Evolutionary conservation across 2,888 invertebrate species (phyloP).

Genomic region (Rhamphomyia laevipes): DNA sequence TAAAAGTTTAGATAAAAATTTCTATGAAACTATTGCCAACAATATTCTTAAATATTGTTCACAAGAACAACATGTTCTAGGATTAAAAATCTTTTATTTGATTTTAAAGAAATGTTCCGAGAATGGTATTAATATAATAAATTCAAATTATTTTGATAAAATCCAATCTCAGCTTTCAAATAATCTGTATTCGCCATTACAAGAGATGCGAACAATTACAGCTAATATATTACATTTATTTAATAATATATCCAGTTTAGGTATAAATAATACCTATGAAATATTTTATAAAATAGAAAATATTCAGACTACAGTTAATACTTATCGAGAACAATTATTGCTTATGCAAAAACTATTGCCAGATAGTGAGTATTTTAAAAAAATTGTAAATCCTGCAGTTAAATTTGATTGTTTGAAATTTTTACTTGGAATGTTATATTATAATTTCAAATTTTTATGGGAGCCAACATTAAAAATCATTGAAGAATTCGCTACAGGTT

Average conservation of each 20-base stretch:
- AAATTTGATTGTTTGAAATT: slow-evolving; percentile 59
- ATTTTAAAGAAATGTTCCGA: slow-evolving; percentile 35
- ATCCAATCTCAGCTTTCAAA: slow-evolving; percentile 43
- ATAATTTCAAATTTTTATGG: slow-evolving; percentile 86
- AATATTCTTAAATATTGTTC: neutral
- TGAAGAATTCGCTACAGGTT: slow-evolving; percentile 53
- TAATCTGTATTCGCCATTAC: slow-evolving; percentile 57
- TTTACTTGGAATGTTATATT: slow-evolving; percentile 68
- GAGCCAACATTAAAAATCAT: slow-evolving; percentile 67
- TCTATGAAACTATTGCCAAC: neutral
- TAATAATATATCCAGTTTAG: slow-evolving; percentile 29
- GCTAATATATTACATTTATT: slow-evolving; percentile 64
- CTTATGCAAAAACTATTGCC: slow-evolving; percentile 61
- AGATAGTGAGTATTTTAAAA: slow-evolving; percentile 45
- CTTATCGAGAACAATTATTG: slow-evolving; percentile 66
- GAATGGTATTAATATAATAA: slow-evolving; percentile 32
- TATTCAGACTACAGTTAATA: slow-evolving; percentile 58
- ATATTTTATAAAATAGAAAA: slow-evolving; percentile 60
- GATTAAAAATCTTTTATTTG: slow-evolving; percentile 45
- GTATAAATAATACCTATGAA: slow-evolving; percentile 42
- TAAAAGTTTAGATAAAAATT: neutral
- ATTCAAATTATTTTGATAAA: slow-evolving; percentile 37
- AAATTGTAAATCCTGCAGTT: slow-evolving; percentile 43
- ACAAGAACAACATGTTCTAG: slow-evolving; percentile 34
- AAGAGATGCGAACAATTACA: slow-evolving; percentile 56